Percentiles rank a stretch among this genome's conserved stretches.
These are phyloP conservation scores for Aphelenchoides fujianensis DNA, from an alignment of 1,140 invertebrate species.

Conservation along the genomic window DNA sequence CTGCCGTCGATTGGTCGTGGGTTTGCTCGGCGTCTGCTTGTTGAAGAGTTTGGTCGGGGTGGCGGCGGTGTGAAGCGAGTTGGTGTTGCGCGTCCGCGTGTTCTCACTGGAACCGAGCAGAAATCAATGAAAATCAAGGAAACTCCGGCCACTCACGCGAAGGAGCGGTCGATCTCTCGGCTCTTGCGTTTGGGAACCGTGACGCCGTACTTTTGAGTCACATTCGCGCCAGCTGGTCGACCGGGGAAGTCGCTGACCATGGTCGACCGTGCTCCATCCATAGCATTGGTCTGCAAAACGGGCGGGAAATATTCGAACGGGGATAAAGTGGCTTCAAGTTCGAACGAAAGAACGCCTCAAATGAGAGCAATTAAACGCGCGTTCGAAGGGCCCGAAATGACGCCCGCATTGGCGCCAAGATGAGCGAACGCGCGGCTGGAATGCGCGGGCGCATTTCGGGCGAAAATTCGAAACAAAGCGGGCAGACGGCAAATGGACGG, in stretches of 20 bases:
- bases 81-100: not conserved
- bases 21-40: conserved; percentile 2
- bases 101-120: not conserved
- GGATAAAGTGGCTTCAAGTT: too few relatives aligned
- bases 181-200: conserved; percentile 4
- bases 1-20: not conserved
- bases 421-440: too few relatives aligned
- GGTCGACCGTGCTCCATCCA: conserved; percentile 19
- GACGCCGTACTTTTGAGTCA: not conserved
- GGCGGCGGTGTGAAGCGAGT: not conserved
- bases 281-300: conserved; percentile 8
- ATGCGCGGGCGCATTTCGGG: too few relatives aligned
- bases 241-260: conserved; percentile 22
- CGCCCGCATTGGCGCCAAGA: too few relatives aligned
- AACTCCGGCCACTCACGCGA: conserved; percentile 18
- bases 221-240: not conserved
- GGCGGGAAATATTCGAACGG: too few relatives aligned
- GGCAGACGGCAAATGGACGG: too few relatives aligned
- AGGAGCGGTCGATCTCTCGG: not conserved
- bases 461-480: too few relatives aligned
- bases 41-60: not conserved
- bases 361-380: too few relatives aligned
- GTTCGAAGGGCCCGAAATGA: too few relatives aligned
- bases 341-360: too few relatives aligned
- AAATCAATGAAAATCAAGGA: not conserved